Base-by-base conservation (phyloP, 2,113 vertebrate species). In the Sporophila hypoxantha region DNA sequence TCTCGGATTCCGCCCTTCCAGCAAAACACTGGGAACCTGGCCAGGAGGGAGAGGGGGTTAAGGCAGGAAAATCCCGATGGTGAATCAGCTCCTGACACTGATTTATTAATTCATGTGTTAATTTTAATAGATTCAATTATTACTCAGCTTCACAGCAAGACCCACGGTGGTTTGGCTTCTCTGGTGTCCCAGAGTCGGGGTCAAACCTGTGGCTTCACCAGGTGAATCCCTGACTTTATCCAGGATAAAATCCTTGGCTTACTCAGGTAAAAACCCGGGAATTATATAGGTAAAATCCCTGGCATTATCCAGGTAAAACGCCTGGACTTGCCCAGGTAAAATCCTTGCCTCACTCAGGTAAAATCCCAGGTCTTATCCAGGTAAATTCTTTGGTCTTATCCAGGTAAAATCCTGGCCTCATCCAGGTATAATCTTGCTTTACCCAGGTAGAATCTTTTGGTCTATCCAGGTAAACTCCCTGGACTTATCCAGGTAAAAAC, bases 1-100 rank as follows among this genome's bases (percentile, higher is more conserved):
- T 99, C 95, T 99, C 99, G 1, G 99, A 99, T 67, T 99, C n/a
- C 99, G 18, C 99, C 99, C 94, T 99, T 99, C 99, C 99, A 99
- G 26, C 99, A 98, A 83, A 99, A 99, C 53, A 99, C 99, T 1
- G 98, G 98, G 96, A 99, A 98, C 99, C 99, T 98, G 90, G 30
- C 46, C 61, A 89, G 69, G 44, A 75, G 56, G 76, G 78, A 85
- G 17, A 56, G 21, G 73, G 7, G 4, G 39, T 50, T 23, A 21
- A 6, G 32, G 25, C 64, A 32, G 41, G 75, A 4, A 42, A 52
- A 49, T 3, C 65, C 50, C 49, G n/a, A 0, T 2, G 36, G 64
- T n/a, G 11, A n/a, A 27, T 5, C 3, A 4, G 64, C 59, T 44
- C 62, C 5, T 1, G 22, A 6, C 14, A 17, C 2, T 6, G 4